These are phyloP conservation scores for Panagrolaimus sp. DNA, from an alignment of 1,140 invertebrate species.

Conservation along the genomic window DNA sequence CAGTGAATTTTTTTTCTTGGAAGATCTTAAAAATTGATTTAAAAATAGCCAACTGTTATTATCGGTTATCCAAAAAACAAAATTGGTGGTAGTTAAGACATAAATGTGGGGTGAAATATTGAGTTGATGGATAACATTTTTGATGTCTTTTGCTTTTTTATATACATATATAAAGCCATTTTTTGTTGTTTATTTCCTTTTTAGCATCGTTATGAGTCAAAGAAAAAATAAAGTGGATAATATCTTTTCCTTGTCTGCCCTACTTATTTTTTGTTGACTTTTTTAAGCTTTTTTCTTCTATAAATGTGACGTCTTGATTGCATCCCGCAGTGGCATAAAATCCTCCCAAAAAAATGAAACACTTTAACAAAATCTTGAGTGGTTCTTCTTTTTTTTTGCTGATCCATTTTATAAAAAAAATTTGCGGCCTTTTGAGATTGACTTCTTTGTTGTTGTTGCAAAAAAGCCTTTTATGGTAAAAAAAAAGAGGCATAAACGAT, in stretches of 20 bases:
- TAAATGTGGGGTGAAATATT: no score
- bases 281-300: neutral
- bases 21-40: neutral
- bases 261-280: no score
- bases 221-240: neutral
- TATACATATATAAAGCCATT: no score
- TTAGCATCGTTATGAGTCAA: no score
- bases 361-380: slow-evolving; percentile 4
- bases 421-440: neutral
- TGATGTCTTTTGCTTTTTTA: no score
- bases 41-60: slow-evolving; percentile 14
- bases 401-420: neutral
- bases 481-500: neutral
- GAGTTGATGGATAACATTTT: no score
- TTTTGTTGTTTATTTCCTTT: no score
- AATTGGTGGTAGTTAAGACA: slow-evolving; percentile 5
- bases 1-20: neutral
- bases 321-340: slow-evolving; percentile 4
- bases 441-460: neutral
- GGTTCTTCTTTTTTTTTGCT: slow-evolving; percentile 1
- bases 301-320: neutral
- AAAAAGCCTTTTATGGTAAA: neutral
- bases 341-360: slow-evolving; percentile 3
- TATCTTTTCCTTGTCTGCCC: neutral
- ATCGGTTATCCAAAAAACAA: neutral